Conservation (phyloP, 2,113 vertebrate species). For the Pelecanoides urinatrix region DNA sequence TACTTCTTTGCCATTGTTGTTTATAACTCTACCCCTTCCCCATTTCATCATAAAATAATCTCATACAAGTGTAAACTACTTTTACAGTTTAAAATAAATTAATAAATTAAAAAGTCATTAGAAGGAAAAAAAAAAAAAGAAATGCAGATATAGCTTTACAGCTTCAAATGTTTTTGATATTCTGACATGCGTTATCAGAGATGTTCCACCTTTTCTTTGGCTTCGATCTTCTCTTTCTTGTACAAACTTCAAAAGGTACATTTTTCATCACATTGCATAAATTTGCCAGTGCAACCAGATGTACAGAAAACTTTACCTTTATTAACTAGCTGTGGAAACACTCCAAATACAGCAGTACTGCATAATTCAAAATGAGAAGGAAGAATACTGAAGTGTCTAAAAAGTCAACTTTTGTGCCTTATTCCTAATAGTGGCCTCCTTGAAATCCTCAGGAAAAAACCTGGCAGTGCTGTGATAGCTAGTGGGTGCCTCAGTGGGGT, state of each 20-base stretch:
- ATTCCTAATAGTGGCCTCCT: neutral
- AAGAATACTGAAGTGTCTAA: neutral
- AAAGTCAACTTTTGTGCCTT: neutral
- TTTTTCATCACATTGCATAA: neutral
- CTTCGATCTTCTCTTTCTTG: neutral
- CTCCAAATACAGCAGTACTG: neutral
- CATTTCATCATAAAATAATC: neutral
- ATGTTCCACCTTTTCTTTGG: conserved; percentile 9
- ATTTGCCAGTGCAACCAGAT: neutral
- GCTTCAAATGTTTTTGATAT: neutral
- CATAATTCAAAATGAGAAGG: neutral
- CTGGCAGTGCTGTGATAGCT: neutral
- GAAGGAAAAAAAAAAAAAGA: neutral
- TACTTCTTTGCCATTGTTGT: neutral
- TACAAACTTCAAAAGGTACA: neutral
- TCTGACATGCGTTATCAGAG: neutral
- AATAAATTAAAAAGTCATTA: neutral
- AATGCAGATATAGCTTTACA: neutral
- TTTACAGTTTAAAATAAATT: neutral
- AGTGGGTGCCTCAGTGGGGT: rapidly evolving
- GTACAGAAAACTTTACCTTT: neutral
- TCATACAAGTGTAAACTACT: neutral
- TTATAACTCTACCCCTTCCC: neutral
- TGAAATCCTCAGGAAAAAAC: neutral
- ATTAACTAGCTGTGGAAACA: neutral